Conservation (phyloP, 2,113 vertebrate species). For the Sminthopsis crassicaudata region DNA sequence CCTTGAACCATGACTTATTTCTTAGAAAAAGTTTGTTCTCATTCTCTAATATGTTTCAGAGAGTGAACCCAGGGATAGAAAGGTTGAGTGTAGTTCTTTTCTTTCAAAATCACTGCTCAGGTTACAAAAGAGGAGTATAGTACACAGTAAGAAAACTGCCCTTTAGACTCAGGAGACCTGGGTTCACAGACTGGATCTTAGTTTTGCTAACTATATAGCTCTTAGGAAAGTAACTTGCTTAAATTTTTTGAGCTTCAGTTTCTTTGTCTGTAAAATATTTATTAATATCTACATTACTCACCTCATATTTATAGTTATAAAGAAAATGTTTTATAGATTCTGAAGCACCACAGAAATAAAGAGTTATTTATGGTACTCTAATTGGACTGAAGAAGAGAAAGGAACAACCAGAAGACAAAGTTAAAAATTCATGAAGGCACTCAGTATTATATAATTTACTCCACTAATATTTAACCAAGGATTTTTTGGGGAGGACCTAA, state of each 20-base stretch:
- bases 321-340: not conserved
- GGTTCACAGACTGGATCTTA: not conserved
- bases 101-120: slow-evolving; percentile 16
- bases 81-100: not conserved
- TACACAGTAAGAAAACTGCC: not conserved
- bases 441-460: slow-evolving; percentile 34
- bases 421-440: slow-evolving; percentile 33
- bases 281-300: not conserved
- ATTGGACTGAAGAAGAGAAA: slow-evolving; percentile 46
- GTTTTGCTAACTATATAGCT: not conserved
- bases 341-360: not conserved
- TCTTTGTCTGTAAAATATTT: not conserved
- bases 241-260: not conserved
- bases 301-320: not conserved
- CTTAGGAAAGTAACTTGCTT: not conserved
- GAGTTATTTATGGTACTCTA: slow-evolving; percentile 42
- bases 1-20: not conserved
- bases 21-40: not conserved
- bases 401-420: slow-evolving; percentile 51
- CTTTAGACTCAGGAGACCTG: not conserved
- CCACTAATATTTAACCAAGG: slow-evolving; percentile 41
- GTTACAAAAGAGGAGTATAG: not conserved
- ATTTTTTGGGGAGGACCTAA: slow-evolving; percentile 52
- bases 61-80: slow-evolving; percentile 27
- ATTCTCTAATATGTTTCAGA: slow-evolving; percentile 43